A percentile compares a stretch with the other conserved stretches of the same genome.
Evolutionary conservation across 2,797 vertebrate species (phyloP).

Genomic region (Psittacula derbiana): DNA sequence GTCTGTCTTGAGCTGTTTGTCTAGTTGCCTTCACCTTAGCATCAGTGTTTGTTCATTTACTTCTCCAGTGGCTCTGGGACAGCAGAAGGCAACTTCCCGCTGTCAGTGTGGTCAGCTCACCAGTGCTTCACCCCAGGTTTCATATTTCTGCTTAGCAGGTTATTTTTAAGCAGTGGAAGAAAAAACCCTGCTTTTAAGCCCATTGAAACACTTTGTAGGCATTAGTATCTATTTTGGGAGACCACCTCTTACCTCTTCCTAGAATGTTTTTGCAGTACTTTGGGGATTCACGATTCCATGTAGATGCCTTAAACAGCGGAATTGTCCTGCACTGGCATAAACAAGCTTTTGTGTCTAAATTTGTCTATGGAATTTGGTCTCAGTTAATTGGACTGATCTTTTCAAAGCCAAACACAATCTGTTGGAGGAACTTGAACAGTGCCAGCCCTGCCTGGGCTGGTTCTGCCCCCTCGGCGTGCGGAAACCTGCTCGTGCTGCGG

Average conservation of each 20-base stretch:
- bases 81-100: not conserved
- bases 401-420: not conserved
- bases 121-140: not conserved
- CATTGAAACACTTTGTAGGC: not conserved
- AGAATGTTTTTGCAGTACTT: not conserved
- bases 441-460: not conserved
- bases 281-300: not conserved
- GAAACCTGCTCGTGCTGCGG: not conserved
- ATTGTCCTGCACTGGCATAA: not conserved
- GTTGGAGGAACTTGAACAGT: not conserved
- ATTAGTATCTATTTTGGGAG: not conserved
- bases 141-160: not conserved
- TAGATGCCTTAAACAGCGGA: not conserved
- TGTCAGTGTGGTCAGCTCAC: not conserved
- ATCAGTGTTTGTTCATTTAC: not conserved
- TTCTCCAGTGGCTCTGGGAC: not conserved
- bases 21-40: not conserved
- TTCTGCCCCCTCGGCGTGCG: fast-evolving
- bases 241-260: not conserved
- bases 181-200: not conserved
- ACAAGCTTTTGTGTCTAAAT: not conserved
- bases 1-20: not conserved
- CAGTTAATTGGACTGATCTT: not conserved
- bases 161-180: not conserved
- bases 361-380: not conserved